These are phyloP conservation scores for Hemithea aestivaria DNA, from an alignment of 2,888 invertebrate genomes.

Conservation along the genomic window DNA sequence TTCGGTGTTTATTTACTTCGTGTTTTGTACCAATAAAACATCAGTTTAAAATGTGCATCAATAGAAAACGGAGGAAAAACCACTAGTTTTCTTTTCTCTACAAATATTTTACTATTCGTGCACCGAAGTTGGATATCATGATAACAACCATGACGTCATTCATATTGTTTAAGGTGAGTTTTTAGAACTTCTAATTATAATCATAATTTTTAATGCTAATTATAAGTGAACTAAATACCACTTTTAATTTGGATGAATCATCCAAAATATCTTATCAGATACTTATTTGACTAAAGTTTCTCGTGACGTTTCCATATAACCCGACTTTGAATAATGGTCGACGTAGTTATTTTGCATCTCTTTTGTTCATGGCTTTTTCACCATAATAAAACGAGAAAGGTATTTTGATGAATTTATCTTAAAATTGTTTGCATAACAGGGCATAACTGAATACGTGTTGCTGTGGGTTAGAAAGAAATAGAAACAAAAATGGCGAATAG, in stretches of 20 bases:
- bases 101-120: slow-evolving; percentile 53
- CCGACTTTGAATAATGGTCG: slow-evolving; percentile 24
- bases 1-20: slow-evolving; percentile 37
- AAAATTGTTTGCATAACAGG: slow-evolving; percentile 20
- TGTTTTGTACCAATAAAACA: slow-evolving; percentile 30
- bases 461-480: slow-evolving; percentile 61
- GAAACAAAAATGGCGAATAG: slow-evolving; percentile 49
- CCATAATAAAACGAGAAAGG: slow-evolving; percentile 24
- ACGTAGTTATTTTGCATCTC: slow-evolving; percentile 36
- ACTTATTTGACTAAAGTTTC: slow-evolving; percentile 61
- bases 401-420: slow-evolving; percentile 6
- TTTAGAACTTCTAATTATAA: slow-evolving; percentile 15
- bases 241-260: slow-evolving; percentile 41
- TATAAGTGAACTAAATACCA: slow-evolving; percentile 5
- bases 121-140: slow-evolving; percentile 71
- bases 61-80: slow-evolving; percentile 44
- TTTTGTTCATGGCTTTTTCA: slow-evolving; percentile 31
- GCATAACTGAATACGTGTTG: slow-evolving; percentile 27
- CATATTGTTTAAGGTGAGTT: slow-evolving; percentile 73
- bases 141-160: slow-evolving; percentile 80
- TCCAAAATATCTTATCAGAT: slow-evolving; percentile 58
- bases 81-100: slow-evolving; percentile 36
- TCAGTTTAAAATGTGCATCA: slow-evolving; percentile 50
- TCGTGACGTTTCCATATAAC: slow-evolving; percentile 60
- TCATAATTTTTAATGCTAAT: slow-evolving; percentile 8